Percentiles rank a stretch among this genome's conserved stretches.
phyloP scores from a whole-genome alignment of 1,140 invertebrate genomes.

The Brachionus sp. region DNA sequence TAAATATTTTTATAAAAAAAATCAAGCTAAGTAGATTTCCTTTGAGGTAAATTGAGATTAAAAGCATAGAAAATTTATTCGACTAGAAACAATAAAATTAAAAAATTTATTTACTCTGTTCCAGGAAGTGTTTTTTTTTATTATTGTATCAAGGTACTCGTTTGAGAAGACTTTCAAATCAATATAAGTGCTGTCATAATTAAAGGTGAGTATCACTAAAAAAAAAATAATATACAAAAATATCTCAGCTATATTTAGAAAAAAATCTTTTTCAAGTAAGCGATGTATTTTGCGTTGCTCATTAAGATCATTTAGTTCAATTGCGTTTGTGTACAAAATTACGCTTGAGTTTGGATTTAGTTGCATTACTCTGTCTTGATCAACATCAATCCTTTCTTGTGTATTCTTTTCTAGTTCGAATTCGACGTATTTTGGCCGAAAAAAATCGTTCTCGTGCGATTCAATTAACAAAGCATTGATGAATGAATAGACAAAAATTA shows the following conservation, averaged over 20 bases:
- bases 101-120: neutral
- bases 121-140: neutral
- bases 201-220: neutral
- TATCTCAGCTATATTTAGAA: neutral
- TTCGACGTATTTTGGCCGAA: neutral
- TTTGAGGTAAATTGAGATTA: too few relatives aligned
- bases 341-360: neutral
- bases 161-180: slow-evolving; percentile 8
- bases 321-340: neutral
- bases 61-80: too few relatives aligned
- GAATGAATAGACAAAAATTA: neutral
- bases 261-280: slow-evolving; percentile 7
- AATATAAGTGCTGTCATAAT: slow-evolving; percentile 14
- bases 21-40: too few relatives aligned
- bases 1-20: too few relatives aligned
- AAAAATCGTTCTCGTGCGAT: neutral
- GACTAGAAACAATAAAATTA: too few relatives aligned
- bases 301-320: neutral
- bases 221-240: slow-evolving; percentile 15
- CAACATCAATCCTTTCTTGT: neutral
- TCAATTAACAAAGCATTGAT: slow-evolving; percentile 11
- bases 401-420: neutral
- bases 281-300: neutral
- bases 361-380: neutral
- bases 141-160: neutral